Evolutionary conservation across 2,888 invertebrate species (phyloP), one percentile per base, ranked within the genome.

Genomic region (Dasysyrphus albostriatus): DNA sequence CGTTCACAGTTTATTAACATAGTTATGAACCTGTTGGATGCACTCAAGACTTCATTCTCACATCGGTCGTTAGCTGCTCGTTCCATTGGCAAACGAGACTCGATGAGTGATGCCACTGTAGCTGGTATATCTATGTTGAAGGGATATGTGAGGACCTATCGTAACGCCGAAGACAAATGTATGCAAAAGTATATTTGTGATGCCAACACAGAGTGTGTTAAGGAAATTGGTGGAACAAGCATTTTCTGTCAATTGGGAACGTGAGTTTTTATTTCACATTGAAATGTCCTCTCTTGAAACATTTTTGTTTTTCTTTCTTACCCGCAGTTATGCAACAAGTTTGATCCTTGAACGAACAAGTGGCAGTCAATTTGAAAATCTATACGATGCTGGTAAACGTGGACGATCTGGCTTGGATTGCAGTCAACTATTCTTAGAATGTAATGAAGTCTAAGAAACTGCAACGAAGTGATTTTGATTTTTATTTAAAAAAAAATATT

Each of bases 171-270:
- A 90, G 96, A 97, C 90, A 95, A 95, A 90, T 98, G 98, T 91
- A 95, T 97, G 92, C 96, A 97, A 92, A 97, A 96, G 91, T 97
- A 96, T 92, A 94, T 98, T 89, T 98, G 98, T 91, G 97, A 98
- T 90, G 98, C 98, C 32, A 98, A 97, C 92, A 95, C 95, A 69
- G 98, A 98, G 90, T 98, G 98, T 92, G 95, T 96, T 37, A 94
- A 95, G 67, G 97, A 97, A 91, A 95, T 96, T 88, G 96, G 96
- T 93, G 94, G 96, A 93, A 94, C 96, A 94, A 96, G 97, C 90
- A 95, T 98, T 90, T 97, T 98, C 95, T 98, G 98, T 91, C 97
- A 98, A 93, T 94, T 98, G 90, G 98, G 97, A 95, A 97, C 97
- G 98, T 98, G 93, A 96, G 97, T 95, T 4, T 9, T 9, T n/a